Percentiles rank a stretch among this genome's conserved stretches.
These are phyloP conservation scores for Loriculus beryllinus DNA, from an alignment of 2,797 vertebrate species.

Conservation along the genomic window DNA sequence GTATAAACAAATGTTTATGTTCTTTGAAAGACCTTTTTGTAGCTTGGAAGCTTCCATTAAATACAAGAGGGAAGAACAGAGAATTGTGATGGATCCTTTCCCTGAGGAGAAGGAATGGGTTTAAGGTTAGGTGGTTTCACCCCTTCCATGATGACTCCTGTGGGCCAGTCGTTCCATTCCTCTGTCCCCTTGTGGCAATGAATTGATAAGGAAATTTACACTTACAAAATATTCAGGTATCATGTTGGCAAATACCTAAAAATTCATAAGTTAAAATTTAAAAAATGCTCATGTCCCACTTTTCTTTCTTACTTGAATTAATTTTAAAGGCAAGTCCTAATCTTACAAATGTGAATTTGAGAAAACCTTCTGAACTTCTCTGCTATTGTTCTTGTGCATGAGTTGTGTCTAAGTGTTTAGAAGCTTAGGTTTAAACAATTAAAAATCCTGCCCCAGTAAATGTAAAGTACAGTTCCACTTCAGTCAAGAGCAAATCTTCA, in stretches of 20 bases:
- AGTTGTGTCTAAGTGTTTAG: background rate
- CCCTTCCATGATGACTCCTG: rapidly evolving
- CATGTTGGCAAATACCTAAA: background rate
- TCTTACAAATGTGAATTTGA: background rate
- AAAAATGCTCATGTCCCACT: background rate
- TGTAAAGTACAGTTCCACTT: background rate
- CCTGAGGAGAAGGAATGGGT: background rate
- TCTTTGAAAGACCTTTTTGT: background rate
- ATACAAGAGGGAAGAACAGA: background rate
- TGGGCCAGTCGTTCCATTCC: background rate
- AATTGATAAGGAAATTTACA: background rate
- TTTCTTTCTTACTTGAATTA: background rate
- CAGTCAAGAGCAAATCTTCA: slow-evolving; percentile 7
- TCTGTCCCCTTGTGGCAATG: background rate
- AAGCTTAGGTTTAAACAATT: background rate
- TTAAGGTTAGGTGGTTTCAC: background rate
- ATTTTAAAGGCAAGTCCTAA: background rate
- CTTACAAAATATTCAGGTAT: background rate
- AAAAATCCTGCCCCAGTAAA: background rate
- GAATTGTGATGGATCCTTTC: background rate
- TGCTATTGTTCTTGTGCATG: background rate
- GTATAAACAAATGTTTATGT: background rate
- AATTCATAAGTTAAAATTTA: background rate
- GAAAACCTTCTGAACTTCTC: background rate
- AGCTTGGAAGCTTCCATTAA: background rate